Evolutionary conservation across 2,797 vertebrate genomes (phyloP).

Genomic region (Chrysocyon brachyurus): DNA sequence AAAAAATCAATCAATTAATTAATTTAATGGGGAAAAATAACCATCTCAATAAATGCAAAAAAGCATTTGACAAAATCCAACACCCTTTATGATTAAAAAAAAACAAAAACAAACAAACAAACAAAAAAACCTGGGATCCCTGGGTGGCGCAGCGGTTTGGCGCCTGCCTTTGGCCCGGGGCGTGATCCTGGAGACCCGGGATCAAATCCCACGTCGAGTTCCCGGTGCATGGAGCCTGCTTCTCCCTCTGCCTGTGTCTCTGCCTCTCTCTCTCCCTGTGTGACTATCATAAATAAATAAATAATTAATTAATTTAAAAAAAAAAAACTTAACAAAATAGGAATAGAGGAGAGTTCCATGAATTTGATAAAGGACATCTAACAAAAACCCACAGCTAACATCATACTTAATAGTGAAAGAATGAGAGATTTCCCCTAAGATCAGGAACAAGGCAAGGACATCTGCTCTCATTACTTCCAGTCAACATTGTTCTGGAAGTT

Average conservation of each 20-base stretch:
- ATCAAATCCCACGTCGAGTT: too few relatives aligned
- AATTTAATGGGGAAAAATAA: too few relatives aligned
- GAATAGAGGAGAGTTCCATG: background rate
- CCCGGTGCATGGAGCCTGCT: too few relatives aligned
- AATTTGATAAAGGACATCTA: background rate
- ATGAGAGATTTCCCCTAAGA: background rate
- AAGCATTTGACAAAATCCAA: background rate
- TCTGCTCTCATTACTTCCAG: background rate
- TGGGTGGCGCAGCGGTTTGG: too few relatives aligned
- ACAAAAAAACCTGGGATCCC: too few relatives aligned
- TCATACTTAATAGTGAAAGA: background rate
- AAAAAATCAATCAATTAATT: too few relatives aligned
- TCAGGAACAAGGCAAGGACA: background rate
- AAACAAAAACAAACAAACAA: too few relatives aligned
- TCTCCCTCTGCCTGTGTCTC: too few relatives aligned
- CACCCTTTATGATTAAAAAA: background rate
- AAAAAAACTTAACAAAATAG: background rate
- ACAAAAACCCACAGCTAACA: background rate
- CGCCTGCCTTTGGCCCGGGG: too few relatives aligned
- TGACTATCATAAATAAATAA: too few relatives aligned
- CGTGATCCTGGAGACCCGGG: too few relatives aligned
- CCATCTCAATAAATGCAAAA: background rate
- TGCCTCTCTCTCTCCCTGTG: too few relatives aligned
- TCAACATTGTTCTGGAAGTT: background rate
- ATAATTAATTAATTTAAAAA: background rate